These are phyloP conservation scores for Trachelus tabidus DNA, from an alignment of 2,888 invertebrate species.

Conservation along the genomic window DNA sequence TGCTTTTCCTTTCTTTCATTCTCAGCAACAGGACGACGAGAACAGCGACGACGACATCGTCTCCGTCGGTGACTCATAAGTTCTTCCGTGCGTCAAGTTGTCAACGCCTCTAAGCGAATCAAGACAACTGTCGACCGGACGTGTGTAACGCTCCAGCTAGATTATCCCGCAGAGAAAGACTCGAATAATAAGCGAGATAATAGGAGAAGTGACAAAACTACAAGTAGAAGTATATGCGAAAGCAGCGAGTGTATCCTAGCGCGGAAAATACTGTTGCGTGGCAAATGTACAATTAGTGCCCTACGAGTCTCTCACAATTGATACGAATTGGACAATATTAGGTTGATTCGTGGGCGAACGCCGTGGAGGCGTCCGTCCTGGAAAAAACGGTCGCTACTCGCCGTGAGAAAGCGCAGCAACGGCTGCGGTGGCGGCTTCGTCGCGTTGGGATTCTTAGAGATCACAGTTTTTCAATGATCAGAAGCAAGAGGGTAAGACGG, in stretches of 20 bases:
- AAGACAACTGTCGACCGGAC: background rate
- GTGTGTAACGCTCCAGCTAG: background rate
- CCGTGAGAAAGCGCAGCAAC: background rate
- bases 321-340: constrained; percentile 2
- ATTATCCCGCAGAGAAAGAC: background rate
- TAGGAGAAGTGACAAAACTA: background rate
- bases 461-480: constrained; percentile 1
- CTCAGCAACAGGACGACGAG: background rate
- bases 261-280: background rate
- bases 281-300: background rate
- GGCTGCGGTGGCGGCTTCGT: background rate
- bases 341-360: constrained; percentile 4
- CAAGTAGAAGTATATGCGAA: background rate
- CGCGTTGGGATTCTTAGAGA: background rate
- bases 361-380: constrained; percentile 2
- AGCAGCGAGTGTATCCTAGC: background rate
- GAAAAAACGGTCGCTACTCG: background rate
- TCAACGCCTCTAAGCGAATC: background rate
- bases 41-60: background rate
- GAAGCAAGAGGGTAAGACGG: constrained; percentile 9
- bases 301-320: background rate
- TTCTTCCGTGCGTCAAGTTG: background rate
- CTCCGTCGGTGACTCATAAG: background rate
- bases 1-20: background rate
- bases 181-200: background rate